phyloP scores from a whole-genome alignment of 1,140 invertebrate species.

The Leptopilina clavipes region DNA sequence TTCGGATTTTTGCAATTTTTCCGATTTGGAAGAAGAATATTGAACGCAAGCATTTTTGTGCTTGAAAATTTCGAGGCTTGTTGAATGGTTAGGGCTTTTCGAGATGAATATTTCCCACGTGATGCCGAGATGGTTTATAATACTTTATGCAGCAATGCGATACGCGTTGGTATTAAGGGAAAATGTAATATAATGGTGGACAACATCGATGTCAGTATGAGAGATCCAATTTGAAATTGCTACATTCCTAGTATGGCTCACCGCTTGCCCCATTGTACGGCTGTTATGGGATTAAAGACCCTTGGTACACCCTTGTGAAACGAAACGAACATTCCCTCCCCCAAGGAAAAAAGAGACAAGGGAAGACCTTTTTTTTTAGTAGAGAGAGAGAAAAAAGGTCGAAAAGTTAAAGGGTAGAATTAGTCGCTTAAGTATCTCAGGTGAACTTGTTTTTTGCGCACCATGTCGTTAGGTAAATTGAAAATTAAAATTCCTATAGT shows the following conservation, averaged over 20 bases:
- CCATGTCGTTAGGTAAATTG: no score
- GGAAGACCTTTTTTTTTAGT: not conserved
- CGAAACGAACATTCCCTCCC: constrained; percentile 38
- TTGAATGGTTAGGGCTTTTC: constrained; percentile 3
- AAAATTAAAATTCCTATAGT: no score
- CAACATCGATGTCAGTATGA: constrained; percentile 33
- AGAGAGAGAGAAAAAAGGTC: constrained; percentile 45
- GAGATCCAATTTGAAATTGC: constrained; percentile 47
- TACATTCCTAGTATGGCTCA: constrained; percentile 46
- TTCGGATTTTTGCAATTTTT: no score
- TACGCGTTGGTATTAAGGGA: constrained; percentile 27
- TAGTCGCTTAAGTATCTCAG: not conserved
- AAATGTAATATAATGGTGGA: constrained; percentile 10
- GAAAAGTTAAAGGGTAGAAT: constrained; percentile 53
- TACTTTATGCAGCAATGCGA: constrained; percentile 17
- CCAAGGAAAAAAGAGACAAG: constrained; percentile 35
- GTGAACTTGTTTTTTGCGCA: not conserved
- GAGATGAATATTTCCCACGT: constrained; percentile 19
- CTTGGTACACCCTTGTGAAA: constrained; percentile 46
- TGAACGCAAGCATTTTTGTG: no score
- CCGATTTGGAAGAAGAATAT: no score
- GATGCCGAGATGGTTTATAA: not conserved
- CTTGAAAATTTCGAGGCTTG: not conserved
- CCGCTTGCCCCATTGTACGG: constrained; percentile 47
- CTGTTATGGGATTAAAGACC: constrained; percentile 59